A percentile compares a stretch with the other conserved stretches of the same genome.
These are phyloP conservation scores for Polydrusus cervinus DNA, from an alignment of 2,888 invertebrate genomes.

Conservation along the genomic window DNA sequence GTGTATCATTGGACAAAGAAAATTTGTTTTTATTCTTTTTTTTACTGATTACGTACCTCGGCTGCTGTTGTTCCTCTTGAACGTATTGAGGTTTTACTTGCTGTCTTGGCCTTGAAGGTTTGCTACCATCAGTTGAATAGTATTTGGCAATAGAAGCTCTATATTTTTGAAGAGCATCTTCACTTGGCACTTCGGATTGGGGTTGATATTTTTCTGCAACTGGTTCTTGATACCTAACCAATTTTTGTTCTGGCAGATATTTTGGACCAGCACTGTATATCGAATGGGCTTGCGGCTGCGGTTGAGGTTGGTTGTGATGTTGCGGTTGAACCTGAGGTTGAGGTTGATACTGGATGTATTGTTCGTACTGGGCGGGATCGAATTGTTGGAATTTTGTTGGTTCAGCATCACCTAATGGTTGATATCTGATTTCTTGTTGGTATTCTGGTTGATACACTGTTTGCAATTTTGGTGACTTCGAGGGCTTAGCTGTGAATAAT, in stretches of 20 bases:
- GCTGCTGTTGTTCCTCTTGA: constrained; percentile 28
- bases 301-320: background rate
- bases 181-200: constrained; percentile 5
- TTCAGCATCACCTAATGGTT: constrained; percentile 4
- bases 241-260: constrained; percentile 39
- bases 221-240: constrained; percentile 25
- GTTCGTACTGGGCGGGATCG: constrained; percentile 26
- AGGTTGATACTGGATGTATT: constrained; percentile 21
- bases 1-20: no score
- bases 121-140: constrained; percentile 10
- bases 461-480: constrained; percentile 20
- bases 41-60: constrained; percentile 24
- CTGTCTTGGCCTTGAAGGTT: constrained; percentile 17
- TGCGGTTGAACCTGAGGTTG: constrained; percentile 24
- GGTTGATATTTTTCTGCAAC: constrained; percentile 17
- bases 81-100: constrained; percentile 30
- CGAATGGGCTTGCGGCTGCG: constrained; percentile 12
- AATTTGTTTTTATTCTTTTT: no score
- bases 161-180: constrained; percentile 27
- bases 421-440: constrained; percentile 36
- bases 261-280: constrained; percentile 28
- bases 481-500: constrained; percentile 22
- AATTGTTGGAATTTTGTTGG: constrained; percentile 23
- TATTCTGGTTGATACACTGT: constrained; percentile 34
- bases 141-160: constrained; percentile 28